phyloP scores from a whole-genome alignment of 2,113 vertebrate genomes.

The Baryphthengus martii region DNA sequence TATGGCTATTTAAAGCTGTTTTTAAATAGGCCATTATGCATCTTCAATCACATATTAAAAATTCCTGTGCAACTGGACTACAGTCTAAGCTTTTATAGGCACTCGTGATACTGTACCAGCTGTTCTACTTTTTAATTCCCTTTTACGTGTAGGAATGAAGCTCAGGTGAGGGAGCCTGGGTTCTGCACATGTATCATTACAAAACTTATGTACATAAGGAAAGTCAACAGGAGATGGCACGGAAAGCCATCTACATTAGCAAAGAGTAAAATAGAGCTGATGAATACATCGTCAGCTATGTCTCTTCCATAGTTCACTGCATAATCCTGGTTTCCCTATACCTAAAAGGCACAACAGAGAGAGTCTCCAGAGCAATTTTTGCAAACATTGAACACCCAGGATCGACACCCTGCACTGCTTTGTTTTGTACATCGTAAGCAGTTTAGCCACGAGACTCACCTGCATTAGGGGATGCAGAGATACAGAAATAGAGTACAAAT shows the following conservation, averaged over 20 bases:
- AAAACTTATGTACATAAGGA: not conserved
- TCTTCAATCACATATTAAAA: not conserved
- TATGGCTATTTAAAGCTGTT: not conserved
- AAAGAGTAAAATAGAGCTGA: not conserved
- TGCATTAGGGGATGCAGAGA: not conserved
- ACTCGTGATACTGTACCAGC: not conserved
- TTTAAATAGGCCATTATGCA: not conserved
- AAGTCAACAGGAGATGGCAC: not conserved
- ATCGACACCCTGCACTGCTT: not conserved
- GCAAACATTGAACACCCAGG: not conserved
- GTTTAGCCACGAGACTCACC: not conserved
- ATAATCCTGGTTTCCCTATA: not conserved
- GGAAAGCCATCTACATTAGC: not conserved
- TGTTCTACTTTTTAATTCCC: not conserved
- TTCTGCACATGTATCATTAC: not conserved
- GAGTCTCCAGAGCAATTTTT: not conserved
- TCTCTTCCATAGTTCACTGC: not conserved
- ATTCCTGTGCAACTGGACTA: not conserved
- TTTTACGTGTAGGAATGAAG: not conserved
- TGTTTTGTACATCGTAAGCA: fast-evolving
- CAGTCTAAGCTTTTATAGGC: not conserved
- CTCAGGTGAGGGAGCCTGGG: fast-evolving
- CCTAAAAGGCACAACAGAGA: not conserved
- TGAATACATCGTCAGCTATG: not conserved
- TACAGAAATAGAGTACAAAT: not conserved